Percentiles rank a stretch among this genome's conserved stretches.
Conservation (phyloP, 2,888 invertebrate species). For the Agrilus biguttatus region DNA sequence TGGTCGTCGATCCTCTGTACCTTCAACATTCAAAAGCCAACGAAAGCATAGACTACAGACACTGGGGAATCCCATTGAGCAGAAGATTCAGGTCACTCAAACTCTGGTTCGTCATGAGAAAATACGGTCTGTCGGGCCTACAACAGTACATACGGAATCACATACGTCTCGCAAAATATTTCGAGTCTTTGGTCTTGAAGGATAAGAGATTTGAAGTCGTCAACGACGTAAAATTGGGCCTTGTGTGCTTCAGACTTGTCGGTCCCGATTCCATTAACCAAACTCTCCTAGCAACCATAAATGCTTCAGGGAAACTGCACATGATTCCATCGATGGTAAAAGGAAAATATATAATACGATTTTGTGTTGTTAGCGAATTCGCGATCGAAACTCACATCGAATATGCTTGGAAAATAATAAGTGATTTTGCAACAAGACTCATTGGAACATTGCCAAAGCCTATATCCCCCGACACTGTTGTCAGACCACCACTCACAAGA, state of each 20-base stretch:
- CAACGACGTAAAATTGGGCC: slow-evolving; percentile 59
- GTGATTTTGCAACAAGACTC: slow-evolving; percentile 43
- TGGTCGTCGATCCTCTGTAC: slow-evolving; percentile 78
- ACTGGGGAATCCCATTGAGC: slow-evolving; percentile 80
- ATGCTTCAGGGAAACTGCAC: slow-evolving; percentile 70
- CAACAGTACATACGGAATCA: slow-evolving; percentile 75
- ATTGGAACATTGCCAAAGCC: slow-evolving; percentile 30
- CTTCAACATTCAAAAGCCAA: slow-evolving; percentile 67
- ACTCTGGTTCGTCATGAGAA: slow-evolving; percentile 74
- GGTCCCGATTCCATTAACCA: slow-evolving; percentile 59
- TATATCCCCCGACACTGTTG: slow-evolving; percentile 27
- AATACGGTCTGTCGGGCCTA: slow-evolving; percentile 69
- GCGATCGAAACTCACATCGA: slow-evolving; percentile 61
- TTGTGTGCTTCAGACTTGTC: slow-evolving; percentile 65
- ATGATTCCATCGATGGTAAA: slow-evolving; percentile 73
- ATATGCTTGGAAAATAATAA: slow-evolving; percentile 48
- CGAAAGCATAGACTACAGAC: slow-evolving; percentile 55
- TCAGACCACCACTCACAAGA: slow-evolving; percentile 34
- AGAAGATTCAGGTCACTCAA: slow-evolving; percentile 74
- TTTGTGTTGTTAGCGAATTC: slow-evolving; percentile 69
- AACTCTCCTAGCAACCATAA: slow-evolving; percentile 60
- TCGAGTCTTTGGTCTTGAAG: slow-evolving; percentile 50
- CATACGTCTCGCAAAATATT: slow-evolving; percentile 58
- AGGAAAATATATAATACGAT: slow-evolving; percentile 55
- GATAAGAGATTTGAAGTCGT: slow-evolving; percentile 63